Evolutionary conservation across 2,113 vertebrate genomes (phyloP).

Genomic region (Psilopsiagon aurifrons): DNA sequence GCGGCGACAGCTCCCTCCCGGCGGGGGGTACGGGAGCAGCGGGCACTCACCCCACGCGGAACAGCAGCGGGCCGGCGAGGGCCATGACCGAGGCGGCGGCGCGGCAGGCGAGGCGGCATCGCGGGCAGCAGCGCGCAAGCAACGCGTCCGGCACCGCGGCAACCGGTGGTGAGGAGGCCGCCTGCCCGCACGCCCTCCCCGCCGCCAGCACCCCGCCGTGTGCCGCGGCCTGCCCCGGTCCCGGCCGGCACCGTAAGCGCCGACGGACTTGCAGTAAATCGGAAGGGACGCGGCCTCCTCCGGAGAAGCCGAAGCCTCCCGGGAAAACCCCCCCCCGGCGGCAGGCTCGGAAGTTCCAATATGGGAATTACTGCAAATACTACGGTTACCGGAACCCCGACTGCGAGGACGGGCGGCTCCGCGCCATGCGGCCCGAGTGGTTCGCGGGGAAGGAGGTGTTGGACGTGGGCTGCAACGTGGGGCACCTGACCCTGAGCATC

Average conservation of each 20-base stretch:
- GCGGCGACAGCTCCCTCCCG: background rate
- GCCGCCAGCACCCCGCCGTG: slow-evolving; percentile 62
- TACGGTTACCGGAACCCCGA: slow-evolving; percentile 86
- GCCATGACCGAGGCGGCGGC: slow-evolving; percentile 56
- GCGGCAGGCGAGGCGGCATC: slow-evolving; percentile 48
- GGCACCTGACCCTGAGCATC: slow-evolving; percentile 85
- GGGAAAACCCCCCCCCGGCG: slow-evolving; percentile 39
- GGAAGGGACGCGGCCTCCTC: background rate
- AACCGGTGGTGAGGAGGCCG: background rate
- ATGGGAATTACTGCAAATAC: slow-evolving; percentile 84
- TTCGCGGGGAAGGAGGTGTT: slow-evolving; percentile 84
- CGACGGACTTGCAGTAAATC: slow-evolving; percentile 80
- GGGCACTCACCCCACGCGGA: slow-evolving; percentile 71
- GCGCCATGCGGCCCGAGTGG: slow-evolving; percentile 82
- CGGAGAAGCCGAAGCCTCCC: slow-evolving; percentile 41
- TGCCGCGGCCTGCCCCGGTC: background rate
- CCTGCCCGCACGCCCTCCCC: slow-evolving; percentile 83
- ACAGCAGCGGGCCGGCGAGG: slow-evolving; percentile 63
- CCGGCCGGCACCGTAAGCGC: slow-evolving; percentile 74
- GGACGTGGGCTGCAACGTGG: slow-evolving; percentile 87
- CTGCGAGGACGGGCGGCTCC: slow-evolving; percentile 78
- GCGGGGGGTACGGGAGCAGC: background rate
- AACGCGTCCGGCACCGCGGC: background rate
- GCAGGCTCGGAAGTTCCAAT: slow-evolving; percentile 79
- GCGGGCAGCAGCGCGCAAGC: slow-evolving; percentile 70